Conservation (phyloP, 2,888 invertebrate genomes). For the Flexamia atlantica region DNA sequence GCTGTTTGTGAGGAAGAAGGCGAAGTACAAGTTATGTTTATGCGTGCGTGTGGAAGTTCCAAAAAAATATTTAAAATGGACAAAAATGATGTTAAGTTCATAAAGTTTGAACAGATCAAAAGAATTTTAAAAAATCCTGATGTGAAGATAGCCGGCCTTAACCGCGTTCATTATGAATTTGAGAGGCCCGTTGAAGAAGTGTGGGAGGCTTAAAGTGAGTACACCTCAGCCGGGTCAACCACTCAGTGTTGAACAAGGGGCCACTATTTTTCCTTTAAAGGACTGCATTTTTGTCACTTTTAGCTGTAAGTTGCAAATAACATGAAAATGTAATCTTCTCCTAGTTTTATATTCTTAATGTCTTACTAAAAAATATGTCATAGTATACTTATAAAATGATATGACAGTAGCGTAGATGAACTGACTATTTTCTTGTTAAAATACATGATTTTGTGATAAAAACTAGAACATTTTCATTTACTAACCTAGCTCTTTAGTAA, state of each 20-base stretch:
- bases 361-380: too few relatives aligned
- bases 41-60: conserved; percentile 26
- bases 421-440: too few relatives aligned
- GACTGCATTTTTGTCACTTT: too few relatives aligned
- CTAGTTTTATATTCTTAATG: too few relatives aligned
- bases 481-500: too few relatives aligned
- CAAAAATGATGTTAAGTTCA: conserved; percentile 32
- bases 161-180: conserved; percentile 44
- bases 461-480: too few relatives aligned
- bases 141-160: conserved; percentile 31
- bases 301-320: too few relatives aligned
- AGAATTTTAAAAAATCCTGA: conserved; percentile 7
- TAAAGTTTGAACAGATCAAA: conserved; percentile 42
- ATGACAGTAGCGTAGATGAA: too few relatives aligned
- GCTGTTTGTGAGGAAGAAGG: conserved; percentile 31
- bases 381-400: too few relatives aligned
- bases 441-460: too few relatives aligned
- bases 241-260: conserved; percentile 3
- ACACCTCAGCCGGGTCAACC: neutral
- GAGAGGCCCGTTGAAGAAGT: conserved; percentile 25
- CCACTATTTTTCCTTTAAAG: conserved; percentile 31
- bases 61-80: conserved; percentile 17
- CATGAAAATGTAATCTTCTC: too few relatives aligned
- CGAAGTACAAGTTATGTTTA: conserved; percentile 29
- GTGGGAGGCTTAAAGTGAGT: conserved; percentile 51